Base-by-base conservation (phyloP, 2,113 vertebrate genomes). In the Motacilla tschutschensis region DNA sequence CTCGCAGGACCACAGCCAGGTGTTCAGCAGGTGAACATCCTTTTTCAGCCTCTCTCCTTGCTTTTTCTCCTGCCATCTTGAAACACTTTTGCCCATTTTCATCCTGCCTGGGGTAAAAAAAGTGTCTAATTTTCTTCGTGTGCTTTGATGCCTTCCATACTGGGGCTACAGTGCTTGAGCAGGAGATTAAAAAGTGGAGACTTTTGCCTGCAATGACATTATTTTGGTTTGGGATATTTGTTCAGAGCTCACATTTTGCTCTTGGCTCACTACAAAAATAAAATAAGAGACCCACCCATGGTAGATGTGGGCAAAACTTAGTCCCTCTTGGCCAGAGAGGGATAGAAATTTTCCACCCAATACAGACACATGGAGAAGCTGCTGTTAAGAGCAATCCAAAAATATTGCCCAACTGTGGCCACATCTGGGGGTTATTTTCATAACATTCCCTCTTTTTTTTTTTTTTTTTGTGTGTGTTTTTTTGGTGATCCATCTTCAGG, bases 281-380 rank as follows among this genome's bases (percentile, higher is more conserved):
- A 93, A 87, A 91, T 43, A 79, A 63, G 64, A 91, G 90, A 83
- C 69, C 87, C 94, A 88, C 92, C 89, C 92, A 90, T 58, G 81
- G 72, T 46, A 88, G 86, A 92, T 93, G 90, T 92, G 92, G 94
- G 86, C 47, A 94, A 79, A 90, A 90, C 44, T 86, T 62, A 79
- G 73, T 57, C 72, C 44, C 62, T 93, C 84, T 91, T 93, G 90
- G 88, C 60, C 79, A 85, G 79, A 88, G 50, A 91, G 35, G 79
- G 82, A 88, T 17, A 90, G 74, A 93, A 88, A 90, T 90, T 95
- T 94, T 94, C 93, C 87, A 91, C 79, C 79, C 88, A 83, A 90
- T 58, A 83, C 5, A 2, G 70, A 87, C 73, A 84, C 75, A 79
- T 0, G 29, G 78, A 90, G 64, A 60, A 64, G 65, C 71, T 73